Evolutionary conservation across 2,888 invertebrate species (phyloP).

Genomic region (Sicus ferrugineus): DNA sequence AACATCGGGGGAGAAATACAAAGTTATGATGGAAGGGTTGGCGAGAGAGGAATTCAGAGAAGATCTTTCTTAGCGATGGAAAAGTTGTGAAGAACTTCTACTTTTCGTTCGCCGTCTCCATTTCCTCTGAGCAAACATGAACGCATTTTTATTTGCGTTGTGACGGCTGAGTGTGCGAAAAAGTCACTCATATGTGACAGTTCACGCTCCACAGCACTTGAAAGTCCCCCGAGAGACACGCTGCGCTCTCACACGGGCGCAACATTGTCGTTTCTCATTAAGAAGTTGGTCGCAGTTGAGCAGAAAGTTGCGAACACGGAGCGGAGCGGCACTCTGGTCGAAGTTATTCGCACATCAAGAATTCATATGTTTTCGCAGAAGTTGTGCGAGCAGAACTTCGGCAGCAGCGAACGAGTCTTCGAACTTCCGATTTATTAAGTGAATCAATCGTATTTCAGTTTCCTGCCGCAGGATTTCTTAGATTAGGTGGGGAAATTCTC

Average conservation of each 20-base stretch:
- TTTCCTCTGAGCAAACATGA: constrained; percentile 4
- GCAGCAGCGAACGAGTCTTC: background rate
- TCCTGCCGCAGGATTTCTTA: too few species aligned
- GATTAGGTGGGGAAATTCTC: background rate
- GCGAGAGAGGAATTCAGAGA: background rate
- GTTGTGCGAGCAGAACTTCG: constrained; percentile 2
- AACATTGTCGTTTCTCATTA: constrained; percentile 26
- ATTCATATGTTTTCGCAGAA: constrained; percentile 23
- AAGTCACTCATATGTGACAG: constrained; percentile 28
- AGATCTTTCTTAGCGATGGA: constrained; percentile 5
- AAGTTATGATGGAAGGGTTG: constrained; percentile 3
- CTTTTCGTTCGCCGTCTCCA: background rate
- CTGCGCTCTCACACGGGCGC: background rate
- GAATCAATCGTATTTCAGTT: background rate
- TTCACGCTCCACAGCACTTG: constrained; percentile 18
- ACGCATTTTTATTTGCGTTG: constrained; percentile 24
- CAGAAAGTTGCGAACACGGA: constrained; percentile 14
- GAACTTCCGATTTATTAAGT: background rate
- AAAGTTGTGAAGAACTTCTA: constrained; percentile 22
- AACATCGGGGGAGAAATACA: background rate
- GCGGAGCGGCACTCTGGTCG: background rate
- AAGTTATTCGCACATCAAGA: constrained; percentile 13
- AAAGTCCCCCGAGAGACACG: background rate
- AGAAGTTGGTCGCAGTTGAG: background rate
- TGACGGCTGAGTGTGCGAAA: constrained; percentile 19